These are phyloP conservation scores for Notolabrus celidotus DNA, from an alignment of 2,797 vertebrate genomes.

Conservation along the genomic window DNA sequence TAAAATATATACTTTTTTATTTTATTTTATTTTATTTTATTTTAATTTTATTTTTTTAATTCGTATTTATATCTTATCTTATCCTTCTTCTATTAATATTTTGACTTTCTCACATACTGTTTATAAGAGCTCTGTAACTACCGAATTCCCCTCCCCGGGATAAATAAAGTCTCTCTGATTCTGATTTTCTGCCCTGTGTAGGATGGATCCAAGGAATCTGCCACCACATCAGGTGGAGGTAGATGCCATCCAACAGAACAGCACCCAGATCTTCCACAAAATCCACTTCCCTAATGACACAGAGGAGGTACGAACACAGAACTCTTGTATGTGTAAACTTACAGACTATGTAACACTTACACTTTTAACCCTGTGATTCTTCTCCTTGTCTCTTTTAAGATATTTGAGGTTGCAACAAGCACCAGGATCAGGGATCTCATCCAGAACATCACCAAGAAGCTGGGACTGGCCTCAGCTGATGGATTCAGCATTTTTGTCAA, in stretches of 20 bases:
- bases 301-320: slow-evolving; percentile 83
- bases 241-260: slow-evolving; percentile 91
- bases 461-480: slow-evolving; percentile 89
- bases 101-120: too few species aligned
- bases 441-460: slow-evolving; percentile 82
- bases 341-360: not conserved
- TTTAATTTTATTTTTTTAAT: too few species aligned
- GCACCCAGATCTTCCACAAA: slow-evolving; percentile 91
- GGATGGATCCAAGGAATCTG: slow-evolving; percentile 93
- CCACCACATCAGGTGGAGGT: slow-evolving; percentile 94
- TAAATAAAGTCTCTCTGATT: too few species aligned
- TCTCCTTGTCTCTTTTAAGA: slow-evolving; percentile 70
- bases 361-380: not conserved
- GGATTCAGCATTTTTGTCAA: slow-evolving; percentile 97
- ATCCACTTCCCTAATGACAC: slow-evolving; percentile 92
- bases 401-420: slow-evolving; percentile 89
- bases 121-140: too few species aligned
- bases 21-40: too few species aligned
- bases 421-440: slow-evolving; percentile 89
- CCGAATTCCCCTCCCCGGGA: too few species aligned
- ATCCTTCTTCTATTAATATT: too few species aligned
- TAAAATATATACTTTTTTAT: too few species aligned
- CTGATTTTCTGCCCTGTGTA: slow-evolving; percentile 56
- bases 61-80: too few species aligned
- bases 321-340: not conserved